These are phyloP conservation scores for Ryuthela nishihirai DNA, from an alignment of 2,888 invertebrate species.

Conservation along the genomic window DNA sequence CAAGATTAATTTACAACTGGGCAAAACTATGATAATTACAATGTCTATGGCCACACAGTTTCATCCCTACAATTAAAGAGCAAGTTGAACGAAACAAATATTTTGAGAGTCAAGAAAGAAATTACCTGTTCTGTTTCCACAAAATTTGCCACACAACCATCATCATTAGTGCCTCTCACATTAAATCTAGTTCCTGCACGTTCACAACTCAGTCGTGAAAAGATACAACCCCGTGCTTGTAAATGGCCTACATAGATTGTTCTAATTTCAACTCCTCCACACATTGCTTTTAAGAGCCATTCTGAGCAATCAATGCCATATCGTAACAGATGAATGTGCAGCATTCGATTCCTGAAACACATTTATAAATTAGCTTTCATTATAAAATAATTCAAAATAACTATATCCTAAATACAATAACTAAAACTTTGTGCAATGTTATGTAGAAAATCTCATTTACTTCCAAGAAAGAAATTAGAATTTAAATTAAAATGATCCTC, in stretches of 20 bases:
- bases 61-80: no score
- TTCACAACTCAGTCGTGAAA: slow-evolving; percentile 95
- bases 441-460: background rate
- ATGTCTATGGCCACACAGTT: no score
- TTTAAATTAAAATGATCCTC: background rate
- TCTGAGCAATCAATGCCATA: slow-evolving; percentile 84
- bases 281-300: slow-evolving; percentile 94
- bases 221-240: slow-evolving; percentile 89
- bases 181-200: slow-evolving; percentile 97
- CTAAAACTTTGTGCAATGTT: background rate
- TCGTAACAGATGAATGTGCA: slow-evolving; percentile 87
- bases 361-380: background rate
- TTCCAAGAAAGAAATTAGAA: background rate
- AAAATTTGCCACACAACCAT: slow-evolving; percentile 99
- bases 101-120: background rate
- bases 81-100: background rate
- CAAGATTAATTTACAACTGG: background rate
- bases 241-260: slow-evolving; percentile 97
- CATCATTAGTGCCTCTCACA: slow-evolving; percentile 97
- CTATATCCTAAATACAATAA: slow-evolving; percentile 1
- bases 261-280: slow-evolving; percentile 94
- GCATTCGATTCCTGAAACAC: slow-evolving; percentile 77
- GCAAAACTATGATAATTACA: background rate
- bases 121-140: slow-evolving; percentile 98
- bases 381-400: background rate